Base-by-base conservation (phyloP, 2,113 vertebrate species). In the Epinephelus moara region DNA sequence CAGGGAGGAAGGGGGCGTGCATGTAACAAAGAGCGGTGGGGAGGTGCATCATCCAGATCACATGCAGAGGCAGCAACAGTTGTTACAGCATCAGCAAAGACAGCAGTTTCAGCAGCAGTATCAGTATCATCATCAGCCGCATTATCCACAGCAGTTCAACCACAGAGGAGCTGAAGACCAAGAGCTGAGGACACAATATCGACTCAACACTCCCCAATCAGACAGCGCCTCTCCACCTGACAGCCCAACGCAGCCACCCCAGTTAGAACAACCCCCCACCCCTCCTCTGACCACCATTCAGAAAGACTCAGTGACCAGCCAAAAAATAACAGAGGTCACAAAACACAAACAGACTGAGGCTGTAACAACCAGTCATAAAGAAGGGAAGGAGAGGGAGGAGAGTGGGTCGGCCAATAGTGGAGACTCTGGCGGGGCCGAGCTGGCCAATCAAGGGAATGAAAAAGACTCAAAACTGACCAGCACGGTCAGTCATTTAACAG, bases 61-160 rank as follows among this genome's bases (percentile, higher is more conserved):
- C 3, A 10, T 73, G 47, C 82, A 81, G 57, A 87, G 89, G 69
- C 87, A 85, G 52, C 77, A 91, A 4, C 73, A 86, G 73, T 40
- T 87, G 7, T 18, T 86, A 18, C 66, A 91, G 76, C 88, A 92
- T 56, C 90, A 93, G 60, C 92, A 91, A 76, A 74, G 80, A 13
- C 81, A 86, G 19, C 78, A 84, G 1, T 40, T 75, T 19, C 62
- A 53, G 2, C 81, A 78, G 56, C 79, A 69, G 3, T 17, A 89
- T 45, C 87, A 82, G 17, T 57, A 80, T 27, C 76, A 59, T 1
- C 85, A 81, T 14, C 89, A 89, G 15, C 66, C 75, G 0, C 85
- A 18, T 56, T 53, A 82, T 17, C 85, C 84, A 23, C 84, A 84
- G 10, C 82, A 81, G 25, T 10, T 78, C 68, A 71, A 30, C 69